Base-by-base conservation (phyloP, 2,797 vertebrate genomes). In the Halcyon chelicuti region DNA sequence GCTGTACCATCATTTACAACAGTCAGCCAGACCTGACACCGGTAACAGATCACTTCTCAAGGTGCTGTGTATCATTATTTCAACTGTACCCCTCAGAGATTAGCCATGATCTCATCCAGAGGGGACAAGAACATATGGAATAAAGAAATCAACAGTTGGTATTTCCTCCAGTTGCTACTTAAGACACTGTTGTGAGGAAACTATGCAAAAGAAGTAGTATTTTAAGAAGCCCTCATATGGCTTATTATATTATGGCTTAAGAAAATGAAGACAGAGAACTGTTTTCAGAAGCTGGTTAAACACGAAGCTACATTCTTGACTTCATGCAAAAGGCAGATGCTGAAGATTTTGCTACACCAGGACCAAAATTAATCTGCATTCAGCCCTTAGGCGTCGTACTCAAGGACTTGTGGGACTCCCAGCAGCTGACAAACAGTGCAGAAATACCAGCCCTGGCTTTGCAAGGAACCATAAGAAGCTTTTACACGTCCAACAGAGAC, bases 121-220 rank as follows among this genome's bases (percentile, higher is more conserved):
- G 19, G 55, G n/a, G 35, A 51, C 19, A 76, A n/a, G 29, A 66
- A 67, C 52, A 74, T 6, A 82, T 0, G 19, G 88, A 89, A 87
- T 60, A 91, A 86, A 85, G 37, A 65, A 51, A 66, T 31, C 52
- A 91, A 58, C 92, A 83, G 90, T 92, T 74, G 21, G 10, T 57
- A 70, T 80, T 79, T 74, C 82, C 65, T 85, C 52, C 90, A 86
- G 68, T n/a, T 57, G 75, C 83, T 83, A 55, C 11, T 4, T 0
- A 70, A 82, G 66, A 83, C 6, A 80, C 15, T 9, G 20, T 68
- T 80, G 57, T 0, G 0, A 44, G 44, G 40, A 86, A 88, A 63
- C 68, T 37, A 83, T 18, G 57, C 75, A 71, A 88, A 86, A 88
- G 39, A 58, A 93, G 51, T 35, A 86, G 80, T 74, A 86, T 90